A percentile compares a stretch with the other conserved stretches of the same genome.
These are phyloP conservation scores for Halichoeres trimaculatus DNA, from an alignment of 2,113 vertebrate genomes.

Conservation along the genomic window DNA sequence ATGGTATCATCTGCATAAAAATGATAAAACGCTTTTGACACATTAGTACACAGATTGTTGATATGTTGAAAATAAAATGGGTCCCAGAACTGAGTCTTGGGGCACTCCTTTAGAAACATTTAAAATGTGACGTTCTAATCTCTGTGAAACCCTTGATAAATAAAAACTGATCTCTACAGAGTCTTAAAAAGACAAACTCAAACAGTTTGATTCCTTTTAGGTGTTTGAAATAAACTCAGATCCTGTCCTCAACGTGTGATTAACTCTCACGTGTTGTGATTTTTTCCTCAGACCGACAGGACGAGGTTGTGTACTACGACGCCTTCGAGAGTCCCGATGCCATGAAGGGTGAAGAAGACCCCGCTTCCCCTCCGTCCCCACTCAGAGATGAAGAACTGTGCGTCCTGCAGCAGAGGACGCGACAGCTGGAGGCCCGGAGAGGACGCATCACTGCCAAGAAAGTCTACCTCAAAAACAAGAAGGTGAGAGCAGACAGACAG, in stretches of 20 bases:
- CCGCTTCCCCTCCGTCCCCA: slow-evolving; percentile 77
- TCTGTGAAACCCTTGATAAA: too few relatives aligned
- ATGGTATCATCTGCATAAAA: too few relatives aligned
- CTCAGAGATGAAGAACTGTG: slow-evolving; percentile 87
- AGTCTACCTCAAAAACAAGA: slow-evolving; percentile 99
- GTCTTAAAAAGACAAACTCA: too few relatives aligned
- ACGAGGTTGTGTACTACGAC: slow-evolving; percentile 98
- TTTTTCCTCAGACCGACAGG: slow-evolving; percentile 81
- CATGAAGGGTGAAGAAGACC: slow-evolving; percentile 90
- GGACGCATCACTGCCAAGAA: slow-evolving; percentile 98
- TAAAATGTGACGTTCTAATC: too few relatives aligned
- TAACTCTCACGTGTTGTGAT: neutral
- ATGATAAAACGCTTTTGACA: too few relatives aligned
- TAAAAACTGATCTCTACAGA: too few relatives aligned
- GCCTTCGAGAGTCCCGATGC: slow-evolving; percentile 97
- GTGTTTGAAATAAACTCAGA: too few relatives aligned
- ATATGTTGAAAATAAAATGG: too few relatives aligned
- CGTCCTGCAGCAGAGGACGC: slow-evolving; percentile 91
- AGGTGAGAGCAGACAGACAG: slow-evolving; percentile 77
- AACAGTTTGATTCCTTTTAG: too few relatives aligned
- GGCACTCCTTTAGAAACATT: too few relatives aligned
- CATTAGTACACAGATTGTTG: too few relatives aligned
- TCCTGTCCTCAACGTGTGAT: neutral
- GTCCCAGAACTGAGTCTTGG: too few relatives aligned
- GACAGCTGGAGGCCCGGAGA: slow-evolving; percentile 94